Evolutionary conservation across 2,113 vertebrate species (phyloP).

Genomic region (Harpagus bidentatus): DNA sequence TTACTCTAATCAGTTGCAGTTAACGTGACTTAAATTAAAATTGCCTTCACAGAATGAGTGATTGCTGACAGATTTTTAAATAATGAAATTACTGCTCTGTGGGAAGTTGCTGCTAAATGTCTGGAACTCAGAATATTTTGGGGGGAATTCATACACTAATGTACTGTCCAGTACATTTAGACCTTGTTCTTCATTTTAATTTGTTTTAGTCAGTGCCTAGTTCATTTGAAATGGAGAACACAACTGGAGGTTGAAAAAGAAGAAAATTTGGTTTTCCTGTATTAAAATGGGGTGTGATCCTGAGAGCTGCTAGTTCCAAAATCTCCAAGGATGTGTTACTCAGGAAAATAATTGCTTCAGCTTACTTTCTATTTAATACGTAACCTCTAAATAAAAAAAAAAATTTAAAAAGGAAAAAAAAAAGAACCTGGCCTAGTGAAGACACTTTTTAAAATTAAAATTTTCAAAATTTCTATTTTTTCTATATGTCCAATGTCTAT

Average conservation of each 20-base stretch:
- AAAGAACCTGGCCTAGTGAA: not conserved
- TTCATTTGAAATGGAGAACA: not conserved
- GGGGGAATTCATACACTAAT: not conserved
- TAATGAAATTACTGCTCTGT: not conserved
- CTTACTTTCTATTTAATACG: not conserved
- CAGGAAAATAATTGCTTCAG: not conserved
- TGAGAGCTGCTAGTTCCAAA: not conserved
- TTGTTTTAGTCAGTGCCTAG: not conserved
- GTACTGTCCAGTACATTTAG: not conserved
- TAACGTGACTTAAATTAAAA: constrained; percentile 15
- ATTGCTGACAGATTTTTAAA: not conserved
- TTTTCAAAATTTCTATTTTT: not conserved
- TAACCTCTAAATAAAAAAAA: not conserved
- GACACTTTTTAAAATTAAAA: not conserved
- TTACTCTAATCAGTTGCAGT: not conserved
- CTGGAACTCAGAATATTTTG: not conserved
- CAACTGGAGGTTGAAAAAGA: not conserved
- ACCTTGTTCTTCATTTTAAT: not conserved
- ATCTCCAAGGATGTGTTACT: not conserved
- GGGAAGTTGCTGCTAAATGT: not conserved
- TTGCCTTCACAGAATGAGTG: not conserved
- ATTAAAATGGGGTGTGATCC: not conserved
- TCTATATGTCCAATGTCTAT: not conserved
- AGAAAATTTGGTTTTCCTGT: not conserved
- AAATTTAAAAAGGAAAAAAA: not conserved